Evolutionary conservation across 2,113 vertebrate genomes (phyloP).

Genomic region (Cyanoramphus novaezelandiae): DNA sequence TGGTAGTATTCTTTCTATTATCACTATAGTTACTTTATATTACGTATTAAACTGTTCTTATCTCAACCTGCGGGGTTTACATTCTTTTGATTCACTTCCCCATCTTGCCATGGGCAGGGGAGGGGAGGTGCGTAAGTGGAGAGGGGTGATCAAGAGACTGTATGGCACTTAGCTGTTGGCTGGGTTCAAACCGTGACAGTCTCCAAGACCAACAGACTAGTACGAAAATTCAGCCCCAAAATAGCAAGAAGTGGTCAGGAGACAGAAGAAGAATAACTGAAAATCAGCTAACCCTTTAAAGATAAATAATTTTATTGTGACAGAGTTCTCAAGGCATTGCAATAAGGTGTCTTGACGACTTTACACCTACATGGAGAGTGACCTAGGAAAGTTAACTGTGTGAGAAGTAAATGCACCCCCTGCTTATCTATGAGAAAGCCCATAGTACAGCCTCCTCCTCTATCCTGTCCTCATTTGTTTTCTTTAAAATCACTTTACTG

Average conservation of each 20-base stretch:
- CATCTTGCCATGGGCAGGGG: background rate
- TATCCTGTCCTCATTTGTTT: background rate
- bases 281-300: background rate
- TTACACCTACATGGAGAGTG: background rate
- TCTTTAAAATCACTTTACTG: background rate
- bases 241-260: background rate
- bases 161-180: background rate
- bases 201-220: background rate
- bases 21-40: background rate
- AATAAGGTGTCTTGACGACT: background rate
- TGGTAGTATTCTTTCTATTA: background rate
- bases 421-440: background rate
- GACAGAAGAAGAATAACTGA: background rate
- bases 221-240: background rate
- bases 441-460: background rate
- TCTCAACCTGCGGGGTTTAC: background rate
- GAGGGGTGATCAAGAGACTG: background rate
- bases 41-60: background rate
- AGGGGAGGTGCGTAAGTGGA: background rate
- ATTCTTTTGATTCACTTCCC: background rate
- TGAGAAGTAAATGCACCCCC: background rate
- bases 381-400: background rate
- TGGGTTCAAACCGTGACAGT: background rate
- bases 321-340: background rate
- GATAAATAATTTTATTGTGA: background rate